Evolutionary conservation across 37 sponge, comb jelly and placozoan species (phyloP).

Genomic region (Corticium candelabrum): DNA sequence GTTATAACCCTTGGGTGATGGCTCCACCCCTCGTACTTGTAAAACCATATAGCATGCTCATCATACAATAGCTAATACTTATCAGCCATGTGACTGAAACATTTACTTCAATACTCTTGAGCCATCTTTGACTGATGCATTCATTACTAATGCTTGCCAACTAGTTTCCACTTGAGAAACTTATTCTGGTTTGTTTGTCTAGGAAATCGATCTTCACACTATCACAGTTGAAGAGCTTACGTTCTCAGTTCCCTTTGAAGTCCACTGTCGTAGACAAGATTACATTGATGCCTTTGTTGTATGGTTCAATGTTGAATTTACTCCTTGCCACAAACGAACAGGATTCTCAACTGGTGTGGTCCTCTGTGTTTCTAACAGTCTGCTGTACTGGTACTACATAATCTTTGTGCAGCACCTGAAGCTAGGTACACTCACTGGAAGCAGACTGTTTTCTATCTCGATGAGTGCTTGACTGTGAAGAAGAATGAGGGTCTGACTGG

Average conservation of each 20-base stretch:
- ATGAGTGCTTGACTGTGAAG: conserved; percentile 82
- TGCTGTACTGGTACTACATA: neutral
- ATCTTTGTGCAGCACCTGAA: conserved; percentile 55
- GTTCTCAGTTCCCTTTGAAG: conserved; percentile 62
- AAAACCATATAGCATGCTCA: no score
- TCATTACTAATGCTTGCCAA: no score
- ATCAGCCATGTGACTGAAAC: no score
- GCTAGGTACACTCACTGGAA: conserved; percentile 97
- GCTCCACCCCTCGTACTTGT: no score
- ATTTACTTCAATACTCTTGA: no score
- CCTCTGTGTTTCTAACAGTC: neutral
- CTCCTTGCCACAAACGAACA: conserved; percentile 85
- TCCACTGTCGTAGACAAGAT: conserved; percentile 71
- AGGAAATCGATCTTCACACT: conserved; percentile 90
- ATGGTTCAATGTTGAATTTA: conserved; percentile 93
- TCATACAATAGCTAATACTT: no score
- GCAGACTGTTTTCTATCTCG: conserved; percentile 97
- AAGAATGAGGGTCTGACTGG: conserved; percentile 81
- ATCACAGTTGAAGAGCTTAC: conserved; percentile 66
- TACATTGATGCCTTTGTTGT: conserved; percentile 90
- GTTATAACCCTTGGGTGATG: no score
- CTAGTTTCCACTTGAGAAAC: neutral
- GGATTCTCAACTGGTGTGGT: conserved; percentile 69
- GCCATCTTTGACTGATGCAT: no score
- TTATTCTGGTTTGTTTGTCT: neutral